A percentile compares a stretch with the other conserved stretches of the same genome.
Conservation (phyloP, 2,888 invertebrate species). For the Tenthredo scrophulariae region DNA sequence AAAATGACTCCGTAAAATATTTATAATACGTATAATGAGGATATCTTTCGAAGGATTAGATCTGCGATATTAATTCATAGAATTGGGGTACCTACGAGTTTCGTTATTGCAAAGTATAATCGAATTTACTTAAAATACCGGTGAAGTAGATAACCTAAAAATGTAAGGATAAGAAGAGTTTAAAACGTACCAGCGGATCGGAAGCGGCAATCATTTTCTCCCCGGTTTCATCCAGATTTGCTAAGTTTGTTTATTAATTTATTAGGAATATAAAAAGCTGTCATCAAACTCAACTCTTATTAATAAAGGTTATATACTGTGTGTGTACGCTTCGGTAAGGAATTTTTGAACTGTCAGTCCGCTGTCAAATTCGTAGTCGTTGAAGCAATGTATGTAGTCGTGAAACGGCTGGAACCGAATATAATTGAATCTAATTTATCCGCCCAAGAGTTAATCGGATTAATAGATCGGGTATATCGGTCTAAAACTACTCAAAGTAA, state of each 20-base stretch:
- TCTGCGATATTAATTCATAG: not conserved
- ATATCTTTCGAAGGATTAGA: not conserved
- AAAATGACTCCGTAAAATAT: not conserved
- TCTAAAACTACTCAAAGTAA: not conserved
- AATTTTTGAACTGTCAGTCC: conserved; percentile 33
- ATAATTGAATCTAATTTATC: not conserved
- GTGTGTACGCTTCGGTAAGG: not conserved
- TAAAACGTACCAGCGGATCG: conserved; percentile 87
- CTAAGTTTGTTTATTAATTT: conserved; percentile 70
- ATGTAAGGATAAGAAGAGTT: conserved; percentile 26
- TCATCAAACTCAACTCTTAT: not conserved
- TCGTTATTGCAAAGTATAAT: not conserved
- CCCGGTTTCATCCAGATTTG: conserved; percentile 94
- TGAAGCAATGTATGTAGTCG: not conserved
- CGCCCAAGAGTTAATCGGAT: not conserved
- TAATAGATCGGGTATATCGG: not conserved
- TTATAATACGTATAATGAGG: not conserved
- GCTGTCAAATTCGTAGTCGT: not conserved
- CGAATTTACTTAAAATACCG: not conserved
- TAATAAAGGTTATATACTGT: not conserved
- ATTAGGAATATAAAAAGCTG: conserved; percentile 20
- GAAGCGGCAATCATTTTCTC: conserved; percentile 94
- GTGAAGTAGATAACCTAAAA: conserved; percentile 12
- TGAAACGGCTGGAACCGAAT: not conserved
- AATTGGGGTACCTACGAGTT: not conserved